These are phyloP conservation scores for Ellobium chinense DNA, from an alignment of 2,888 invertebrate genomes.

Conservation along the genomic window DNA sequence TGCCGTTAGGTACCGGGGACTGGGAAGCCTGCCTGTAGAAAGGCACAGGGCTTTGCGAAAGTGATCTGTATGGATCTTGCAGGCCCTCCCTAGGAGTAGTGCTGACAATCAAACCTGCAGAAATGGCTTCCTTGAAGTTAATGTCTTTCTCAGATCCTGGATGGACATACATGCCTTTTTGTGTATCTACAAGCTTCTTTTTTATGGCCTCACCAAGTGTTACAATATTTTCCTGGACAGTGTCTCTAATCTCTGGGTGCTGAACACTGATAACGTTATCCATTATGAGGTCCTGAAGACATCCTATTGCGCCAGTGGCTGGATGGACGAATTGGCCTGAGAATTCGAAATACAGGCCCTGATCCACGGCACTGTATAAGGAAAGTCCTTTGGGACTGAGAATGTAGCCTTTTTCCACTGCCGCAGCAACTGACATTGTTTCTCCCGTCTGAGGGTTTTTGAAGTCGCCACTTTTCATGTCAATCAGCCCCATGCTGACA, in stretches of 20 bases:
- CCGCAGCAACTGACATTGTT: conserved; percentile 65
- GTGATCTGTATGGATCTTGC: conserved; percentile 39
- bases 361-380: conserved; percentile 71
- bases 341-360: conserved; percentile 78
- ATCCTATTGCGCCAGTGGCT: conserved; percentile 64
- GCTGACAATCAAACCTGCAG: conserved; percentile 71
- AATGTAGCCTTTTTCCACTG: conserved; percentile 70
- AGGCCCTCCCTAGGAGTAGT: conserved; percentile 69
- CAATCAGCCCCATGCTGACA: conserved; percentile 81
- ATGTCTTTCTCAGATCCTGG: conserved; percentile 57
- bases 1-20: conserved; percentile 11
- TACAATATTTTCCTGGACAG: conserved; percentile 78
- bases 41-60: conserved; percentile 36
- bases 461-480: conserved; percentile 70
- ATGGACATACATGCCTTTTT: conserved; percentile 64
- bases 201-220: conserved; percentile 85
- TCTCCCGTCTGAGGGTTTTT: conserved; percentile 73
- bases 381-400: conserved; percentile 70
- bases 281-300: conserved; percentile 76
- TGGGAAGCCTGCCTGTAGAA: neutral
- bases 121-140: conserved; percentile 68
- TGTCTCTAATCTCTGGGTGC: conserved; percentile 67
- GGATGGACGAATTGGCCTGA: conserved; percentile 76
- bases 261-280: conserved; percentile 71
- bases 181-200: conserved; percentile 76